phyloP scores from a whole-genome alignment of 2,888 invertebrate species.

The Orthosia gothica region DNA sequence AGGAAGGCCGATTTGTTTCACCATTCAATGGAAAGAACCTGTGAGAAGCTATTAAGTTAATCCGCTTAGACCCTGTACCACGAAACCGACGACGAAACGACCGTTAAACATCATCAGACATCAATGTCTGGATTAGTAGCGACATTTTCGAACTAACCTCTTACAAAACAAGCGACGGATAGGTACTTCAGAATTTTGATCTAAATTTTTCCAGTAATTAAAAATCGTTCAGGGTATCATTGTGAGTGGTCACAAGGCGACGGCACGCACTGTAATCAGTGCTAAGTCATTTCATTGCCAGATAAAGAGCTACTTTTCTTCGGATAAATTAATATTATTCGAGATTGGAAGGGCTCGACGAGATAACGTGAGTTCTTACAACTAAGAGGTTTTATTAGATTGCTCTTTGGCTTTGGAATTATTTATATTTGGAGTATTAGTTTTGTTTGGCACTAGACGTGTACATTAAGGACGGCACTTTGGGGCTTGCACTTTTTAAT shows the following conservation, averaged over 20 bases:
- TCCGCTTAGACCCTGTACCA: conserved; percentile 70
- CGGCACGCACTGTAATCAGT: conserved; percentile 81
- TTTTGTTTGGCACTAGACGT: neutral
- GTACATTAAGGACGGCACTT: too few relatives aligned
- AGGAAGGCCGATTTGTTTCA: conserved; percentile 82
- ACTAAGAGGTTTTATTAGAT: conserved; percentile 58
- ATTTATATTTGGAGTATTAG: conserved; percentile 30
- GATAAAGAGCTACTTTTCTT: conserved; percentile 80
- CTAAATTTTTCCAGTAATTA: conserved; percentile 47
- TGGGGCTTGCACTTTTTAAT: too few relatives aligned
- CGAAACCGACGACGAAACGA: neutral
- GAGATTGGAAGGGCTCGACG: conserved; percentile 66
- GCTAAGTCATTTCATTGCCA: conserved; percentile 81
- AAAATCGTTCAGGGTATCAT: conserved; percentile 36
- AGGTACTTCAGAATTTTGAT: fast-evolving
- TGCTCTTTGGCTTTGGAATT: conserved; percentile 43
- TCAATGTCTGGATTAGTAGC: conserved; percentile 22
- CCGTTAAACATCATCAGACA: fast-evolving
- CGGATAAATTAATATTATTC: conserved; percentile 83
- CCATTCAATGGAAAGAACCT: conserved; percentile 85
- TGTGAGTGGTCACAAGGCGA: conserved; percentile 57
- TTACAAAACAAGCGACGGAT: conserved; percentile 29
- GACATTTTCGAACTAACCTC: fast-evolving
- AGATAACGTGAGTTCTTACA: conserved; percentile 62
- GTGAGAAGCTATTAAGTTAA: conserved; percentile 85